Percentiles rank a stretch among this genome's conserved stretches.
These are phyloP conservation scores for Pomatorhinus ruficollis DNA, from an alignment of 2,113 vertebrate genomes.

Conservation along the genomic window DNA sequence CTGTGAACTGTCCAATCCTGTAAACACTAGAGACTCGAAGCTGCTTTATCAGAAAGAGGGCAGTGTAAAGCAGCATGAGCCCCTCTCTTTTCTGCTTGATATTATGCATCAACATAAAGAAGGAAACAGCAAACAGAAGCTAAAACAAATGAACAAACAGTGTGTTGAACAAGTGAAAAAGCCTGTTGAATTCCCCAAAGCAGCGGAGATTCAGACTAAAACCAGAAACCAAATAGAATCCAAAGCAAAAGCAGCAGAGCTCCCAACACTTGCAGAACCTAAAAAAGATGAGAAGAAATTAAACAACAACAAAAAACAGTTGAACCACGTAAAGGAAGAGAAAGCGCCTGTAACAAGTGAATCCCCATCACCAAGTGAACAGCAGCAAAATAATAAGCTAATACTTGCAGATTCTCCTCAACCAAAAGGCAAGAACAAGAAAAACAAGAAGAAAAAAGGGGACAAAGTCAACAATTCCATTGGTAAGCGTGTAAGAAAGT, in stretches of 20 bases:
- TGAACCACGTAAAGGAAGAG: slow-evolving; percentile 83
- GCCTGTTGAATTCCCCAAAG: slow-evolving; percentile 57
- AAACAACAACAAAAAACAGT: slow-evolving; percentile 80
- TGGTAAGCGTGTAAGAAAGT: slow-evolving; percentile 74
- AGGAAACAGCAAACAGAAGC: slow-evolving; percentile 77
- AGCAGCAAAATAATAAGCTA: slow-evolving; percentile 76
- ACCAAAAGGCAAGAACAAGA: slow-evolving; percentile 84
- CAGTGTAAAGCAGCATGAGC: slow-evolving; percentile 76
- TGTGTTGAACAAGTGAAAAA: slow-evolving; percentile 73
- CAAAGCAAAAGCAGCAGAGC: slow-evolving; percentile 77
- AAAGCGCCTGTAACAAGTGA: slow-evolving; percentile 67
- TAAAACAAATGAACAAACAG: slow-evolving; percentile 71
- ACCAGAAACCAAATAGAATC: slow-evolving; percentile 72
- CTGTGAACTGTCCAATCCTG: slow-evolving; percentile 21
- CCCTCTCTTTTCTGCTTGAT: slow-evolving; percentile 75
- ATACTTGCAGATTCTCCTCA: slow-evolving; percentile 82
- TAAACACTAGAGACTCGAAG: slow-evolving; percentile 67
- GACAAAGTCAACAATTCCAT: slow-evolving; percentile 90
- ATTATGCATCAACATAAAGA: slow-evolving; percentile 76
- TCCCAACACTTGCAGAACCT: slow-evolving; percentile 61
- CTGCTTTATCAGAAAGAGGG: slow-evolving; percentile 72
- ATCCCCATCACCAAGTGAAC: slow-evolving; percentile 68
- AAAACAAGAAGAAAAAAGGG: slow-evolving; percentile 95
- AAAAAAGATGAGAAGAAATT: slow-evolving; percentile 82
- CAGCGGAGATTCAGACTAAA: slow-evolving; percentile 66